Base-by-base conservation (phyloP, 2,797 vertebrate species). In the Spheniscus humboldti region DNA sequence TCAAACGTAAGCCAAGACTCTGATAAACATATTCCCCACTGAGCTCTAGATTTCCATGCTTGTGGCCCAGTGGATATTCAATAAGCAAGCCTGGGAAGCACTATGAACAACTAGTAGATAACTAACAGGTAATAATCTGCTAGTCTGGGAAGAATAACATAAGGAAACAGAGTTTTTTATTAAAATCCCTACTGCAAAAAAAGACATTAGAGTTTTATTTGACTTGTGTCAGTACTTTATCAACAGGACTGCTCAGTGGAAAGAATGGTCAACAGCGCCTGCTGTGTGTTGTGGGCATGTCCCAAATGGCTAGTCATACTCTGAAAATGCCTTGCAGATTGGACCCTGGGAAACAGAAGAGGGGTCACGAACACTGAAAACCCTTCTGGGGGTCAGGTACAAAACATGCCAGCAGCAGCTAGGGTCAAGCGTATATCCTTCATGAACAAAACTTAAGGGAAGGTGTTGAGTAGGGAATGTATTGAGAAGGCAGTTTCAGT, bases 341-440 rank as follows among this genome's bases (percentile, higher is more conserved):
- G 45, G 53, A 81, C 7, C 20, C 62, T 1, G 1, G 74, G n/a
- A 71, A 88, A 64, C 1, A 75, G 35, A 64, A 57, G 9, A 75
- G 31, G 5, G 8, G 8, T 41, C 69, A 57, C 0, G 1, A 66
- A n/a, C 15, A 28, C 30, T 37, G 30, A 62, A 92, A 39, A 25
- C 2, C 0, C 1, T 91, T 55, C 30, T 73, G 11, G 3, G 6
- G 3, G 9, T 77, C 45, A 43, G 20, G 8, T 27, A 50, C 23
- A 75, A 86, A 93, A 35, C 8, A 73, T 5, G 45, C 8, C 10
- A 45, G 2, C n/a, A 52, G 10, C 52, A 72, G 9, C 35, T 39
- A 59, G 11, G 20, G 13, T 30, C 52, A 83, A 31, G 22, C 1
- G 1, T n/a, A 27, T 43, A 35, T 43, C 10, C 12, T 43, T 4